phyloP scores from a whole-genome alignment of 2,888 invertebrate genomes.

The Perizoma flavofasciatum region DNA sequence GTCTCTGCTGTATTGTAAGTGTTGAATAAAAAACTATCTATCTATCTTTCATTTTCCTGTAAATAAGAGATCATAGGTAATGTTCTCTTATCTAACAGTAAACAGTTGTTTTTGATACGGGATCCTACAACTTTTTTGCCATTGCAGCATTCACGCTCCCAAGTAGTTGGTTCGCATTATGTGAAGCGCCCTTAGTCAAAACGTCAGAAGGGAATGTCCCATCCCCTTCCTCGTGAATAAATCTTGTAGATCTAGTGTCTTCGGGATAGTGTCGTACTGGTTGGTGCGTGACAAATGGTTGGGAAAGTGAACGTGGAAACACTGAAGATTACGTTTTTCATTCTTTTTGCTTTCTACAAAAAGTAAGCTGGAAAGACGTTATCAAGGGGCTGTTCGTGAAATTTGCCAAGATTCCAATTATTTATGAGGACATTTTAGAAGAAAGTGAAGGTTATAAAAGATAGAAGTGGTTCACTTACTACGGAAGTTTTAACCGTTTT shows the following conservation, averaged over 20 bases:
- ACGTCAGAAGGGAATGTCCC: constrained; percentile 55
- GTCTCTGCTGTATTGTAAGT: too few species aligned
- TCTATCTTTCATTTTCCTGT: too few species aligned
- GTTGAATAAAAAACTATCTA: too few species aligned
- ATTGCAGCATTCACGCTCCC: not conserved
- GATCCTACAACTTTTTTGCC: too few species aligned
- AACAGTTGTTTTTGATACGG: too few species aligned
- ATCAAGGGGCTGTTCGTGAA: not conserved
- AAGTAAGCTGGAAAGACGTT: not conserved
- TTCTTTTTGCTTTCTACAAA: constrained; percentile 6
- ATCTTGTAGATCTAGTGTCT: constrained; percentile 62
- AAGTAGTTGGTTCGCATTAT: not conserved
- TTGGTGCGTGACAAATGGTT: constrained; percentile 39
- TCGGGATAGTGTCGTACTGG: constrained; percentile 40
- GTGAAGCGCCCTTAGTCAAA: constrained; percentile 18
- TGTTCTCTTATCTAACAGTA: too few species aligned
- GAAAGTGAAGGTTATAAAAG: too few species aligned
- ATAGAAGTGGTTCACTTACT: too few species aligned
- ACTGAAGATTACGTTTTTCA: constrained; percentile 30
- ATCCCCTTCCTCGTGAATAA: constrained; percentile 63
- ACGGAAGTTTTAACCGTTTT: too few species aligned
- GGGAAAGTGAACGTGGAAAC: constrained; percentile 25
- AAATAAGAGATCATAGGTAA: too few species aligned
- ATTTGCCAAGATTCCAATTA: too few species aligned
- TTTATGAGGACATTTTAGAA: too few species aligned